phyloP scores from a whole-genome alignment of 2,888 invertebrate genomes.

The Chesias legatella region DNA sequence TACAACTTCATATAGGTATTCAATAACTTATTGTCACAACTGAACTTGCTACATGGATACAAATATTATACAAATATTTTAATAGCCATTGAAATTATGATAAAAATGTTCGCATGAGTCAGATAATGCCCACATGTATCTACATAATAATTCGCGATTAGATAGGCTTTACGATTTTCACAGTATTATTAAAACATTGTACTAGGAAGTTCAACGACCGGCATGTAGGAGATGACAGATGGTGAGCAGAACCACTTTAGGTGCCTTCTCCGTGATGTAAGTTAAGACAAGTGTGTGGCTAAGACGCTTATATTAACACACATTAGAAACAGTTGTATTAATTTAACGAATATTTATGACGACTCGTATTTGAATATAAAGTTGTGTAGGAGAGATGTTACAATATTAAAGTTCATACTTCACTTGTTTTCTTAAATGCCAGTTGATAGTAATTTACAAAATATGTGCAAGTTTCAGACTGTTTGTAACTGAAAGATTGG shows the following conservation, averaged over 20 bases:
- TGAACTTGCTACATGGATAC: background rate
- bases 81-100: constrained; percentile 17
- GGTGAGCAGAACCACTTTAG: constrained; percentile 38
- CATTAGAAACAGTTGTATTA: too few species aligned
- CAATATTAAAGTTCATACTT: too few species aligned
- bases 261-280: constrained; percentile 22
- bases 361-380: too few species aligned
- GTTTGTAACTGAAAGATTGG: too few species aligned
- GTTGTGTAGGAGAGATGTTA: too few species aligned
- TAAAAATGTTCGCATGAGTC: constrained; percentile 20
- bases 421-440: too few species aligned
- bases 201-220: constrained; percentile 42
- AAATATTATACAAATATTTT: constrained; percentile 3
- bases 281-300: constrained; percentile 2
- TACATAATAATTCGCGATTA: constrained; percentile 25
- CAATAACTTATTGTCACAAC: too few species aligned
- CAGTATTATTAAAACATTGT: constrained; percentile 26
- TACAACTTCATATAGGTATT: too few species aligned
- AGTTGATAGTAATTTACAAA: too few species aligned
- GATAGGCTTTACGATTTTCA: constrained; percentile 27
- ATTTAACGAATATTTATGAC: too few species aligned
- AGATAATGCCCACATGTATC: constrained; percentile 20
- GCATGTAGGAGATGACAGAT: constrained; percentile 41
- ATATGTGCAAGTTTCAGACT: too few species aligned
- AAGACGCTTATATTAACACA: too few species aligned